Base-by-base conservation (phyloP, 2,888 invertebrate genomes). In the Limenitis camilla region DNA sequence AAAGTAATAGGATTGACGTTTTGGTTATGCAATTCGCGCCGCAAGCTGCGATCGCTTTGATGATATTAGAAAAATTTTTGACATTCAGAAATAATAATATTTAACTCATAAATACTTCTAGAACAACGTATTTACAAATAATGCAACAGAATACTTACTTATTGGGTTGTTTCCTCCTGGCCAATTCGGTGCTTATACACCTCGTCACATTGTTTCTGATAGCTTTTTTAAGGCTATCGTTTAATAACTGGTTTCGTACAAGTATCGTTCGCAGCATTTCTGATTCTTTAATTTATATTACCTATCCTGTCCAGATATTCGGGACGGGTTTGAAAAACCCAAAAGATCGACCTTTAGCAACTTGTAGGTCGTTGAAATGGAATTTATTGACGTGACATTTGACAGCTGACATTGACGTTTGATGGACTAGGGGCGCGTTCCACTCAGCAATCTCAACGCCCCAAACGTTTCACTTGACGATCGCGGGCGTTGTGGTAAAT, bases 231-330 rank as follows among this genome's bases (percentile, higher is more conserved):
- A 92, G 75, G 68, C 90, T 82, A 72, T 89, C 88, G 69, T 90
- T 91, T 66, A 92, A 76, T 66, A 91, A 78, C 76, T 92, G 91
- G 78, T 91, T 92, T 87, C 92, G 91, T 78, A 90, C 81, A 72
- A 90, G 82, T 69, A 92, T 90, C 79, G 92, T 91, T 88, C 94
- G 91, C 82, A 94, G 89, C 94, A 94, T 94, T 78, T 87, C 87
- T 68, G 64, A 64, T 64, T 69, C 49, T 58, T 65, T 66, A 53
- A 58, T 60, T 61, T 30, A 36, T 67, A 71, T 66, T 76, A n/a
- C n/a, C n/a, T n/a, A 73, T 58, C 62, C 79, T 79, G 79, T 76
- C 82, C 82, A 78, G 78, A 61, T 77, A 72, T 71, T 71, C 64
- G 67, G 81, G 81, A 83, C 81, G 80, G 81, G 74, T 73, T 75